These are phyloP conservation scores for Drosophila parvula DNA, from an alignment of 1,140 invertebrate species.

Conservation along the genomic window DNA sequence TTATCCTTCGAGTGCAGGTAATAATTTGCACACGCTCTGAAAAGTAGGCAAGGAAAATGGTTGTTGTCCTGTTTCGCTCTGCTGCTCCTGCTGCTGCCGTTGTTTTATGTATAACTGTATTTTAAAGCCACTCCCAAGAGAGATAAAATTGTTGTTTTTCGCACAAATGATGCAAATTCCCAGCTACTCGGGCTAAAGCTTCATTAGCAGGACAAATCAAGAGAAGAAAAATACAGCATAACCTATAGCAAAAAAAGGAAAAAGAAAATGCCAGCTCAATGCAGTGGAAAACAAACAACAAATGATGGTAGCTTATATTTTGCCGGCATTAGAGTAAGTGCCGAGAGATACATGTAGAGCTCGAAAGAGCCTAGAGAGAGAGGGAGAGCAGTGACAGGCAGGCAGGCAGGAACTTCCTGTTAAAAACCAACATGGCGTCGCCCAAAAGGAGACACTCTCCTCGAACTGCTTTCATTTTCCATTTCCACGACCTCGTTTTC, in stretches of 20 bases:
- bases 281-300: constrained; percentile 33
- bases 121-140: constrained; percentile 74
- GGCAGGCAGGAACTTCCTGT: constrained; percentile 13
- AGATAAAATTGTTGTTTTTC: constrained; percentile 30
- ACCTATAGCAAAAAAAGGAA: constrained; percentile 17
- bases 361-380: background rate
- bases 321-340: constrained; percentile 53
- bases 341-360: background rate
- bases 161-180: constrained; percentile 2
- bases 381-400: constrained; percentile 2
- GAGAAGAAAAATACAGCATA: constrained; percentile 5
- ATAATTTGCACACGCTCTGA: constrained; percentile 56
- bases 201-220: constrained; percentile 44
- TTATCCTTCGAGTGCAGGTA: constrained; percentile 24
- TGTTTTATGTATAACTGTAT: constrained; percentile 28
- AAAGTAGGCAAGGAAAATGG: constrained; percentile 75
- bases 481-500: constrained; percentile 83
- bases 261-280: constrained; percentile 4
- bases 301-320: constrained; percentile 47
- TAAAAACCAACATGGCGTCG: constrained; percentile 62
- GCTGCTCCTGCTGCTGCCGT: constrained; percentile 12
- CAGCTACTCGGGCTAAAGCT: constrained; percentile 30
- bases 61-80: constrained; percentile 32
- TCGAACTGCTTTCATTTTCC: constrained; percentile 83
- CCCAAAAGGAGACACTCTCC: constrained; percentile 35